Percentiles rank a stretch among this genome's conserved stretches.
Evolutionary conservation across 1,140 invertebrate genomes (phyloP).

Genomic region (Diplogasteroides magnus): DNA sequence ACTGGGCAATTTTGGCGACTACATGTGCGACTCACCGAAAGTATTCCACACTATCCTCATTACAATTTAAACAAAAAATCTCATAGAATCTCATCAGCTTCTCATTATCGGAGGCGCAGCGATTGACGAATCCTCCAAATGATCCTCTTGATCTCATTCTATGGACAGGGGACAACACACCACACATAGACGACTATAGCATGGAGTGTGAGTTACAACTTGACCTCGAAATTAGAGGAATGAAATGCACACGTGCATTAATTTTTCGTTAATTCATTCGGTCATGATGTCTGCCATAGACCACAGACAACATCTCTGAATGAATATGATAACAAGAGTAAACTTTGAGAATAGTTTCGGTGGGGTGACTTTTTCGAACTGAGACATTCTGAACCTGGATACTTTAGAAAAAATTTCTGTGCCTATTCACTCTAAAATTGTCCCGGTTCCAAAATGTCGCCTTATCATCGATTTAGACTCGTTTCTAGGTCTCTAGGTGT

Average conservation of each 20-base stretch:
- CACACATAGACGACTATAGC: conserved; percentile 43
- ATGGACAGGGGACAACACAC: conserved; percentile 52
- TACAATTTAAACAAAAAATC: neutral
- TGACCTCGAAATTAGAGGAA: neutral
- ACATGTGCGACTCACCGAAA: conserved; percentile 42
- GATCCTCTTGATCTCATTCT: conserved; percentile 33
- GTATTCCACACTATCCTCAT: conserved; percentile 9
- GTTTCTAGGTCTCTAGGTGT: too few relatives aligned
- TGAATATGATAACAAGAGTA: too few relatives aligned
- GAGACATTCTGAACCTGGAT: too few relatives aligned
- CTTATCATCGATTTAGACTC: too few relatives aligned
- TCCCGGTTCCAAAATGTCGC: too few relatives aligned
- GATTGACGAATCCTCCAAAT: conserved; percentile 34
- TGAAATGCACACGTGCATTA: neutral
- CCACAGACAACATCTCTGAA: too few relatives aligned
- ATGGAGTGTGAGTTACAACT: conserved; percentile 26
- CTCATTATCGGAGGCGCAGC: conserved; percentile 29
- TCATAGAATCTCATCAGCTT: conserved; percentile 35
- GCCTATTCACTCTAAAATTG: too few relatives aligned
- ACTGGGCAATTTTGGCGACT: conserved; percentile 40
- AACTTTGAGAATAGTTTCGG: too few relatives aligned
- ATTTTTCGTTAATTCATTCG: conserved; percentile 9
- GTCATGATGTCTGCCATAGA: too few relatives aligned
- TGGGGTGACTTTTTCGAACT: too few relatives aligned
- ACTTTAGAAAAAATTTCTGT: too few relatives aligned